phyloP scores from a whole-genome alignment of 2,797 vertebrate genomes.

The Periparus ater region DNA sequence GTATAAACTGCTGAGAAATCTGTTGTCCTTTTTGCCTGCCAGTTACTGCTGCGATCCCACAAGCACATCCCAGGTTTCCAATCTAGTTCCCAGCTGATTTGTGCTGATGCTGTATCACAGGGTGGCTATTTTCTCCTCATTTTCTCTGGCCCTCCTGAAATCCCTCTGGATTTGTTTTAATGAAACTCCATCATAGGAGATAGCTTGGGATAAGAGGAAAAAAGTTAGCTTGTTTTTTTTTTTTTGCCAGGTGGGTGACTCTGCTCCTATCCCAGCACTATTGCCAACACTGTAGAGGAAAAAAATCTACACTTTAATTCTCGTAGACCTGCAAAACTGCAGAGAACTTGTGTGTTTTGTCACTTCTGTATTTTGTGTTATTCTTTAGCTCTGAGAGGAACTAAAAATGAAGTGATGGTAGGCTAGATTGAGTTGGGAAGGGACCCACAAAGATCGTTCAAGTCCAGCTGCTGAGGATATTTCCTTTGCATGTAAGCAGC shows the following conservation, averaged over 20 bases:
- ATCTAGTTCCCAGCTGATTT: background rate
- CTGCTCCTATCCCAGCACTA: background rate
- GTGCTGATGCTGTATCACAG: background rate
- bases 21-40: background rate
- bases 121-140: background rate
- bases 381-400: background rate
- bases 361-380: background rate
- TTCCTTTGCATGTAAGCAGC: background rate
- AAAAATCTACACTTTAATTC: background rate
- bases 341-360: background rate
- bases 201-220: background rate
- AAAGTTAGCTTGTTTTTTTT: rapidly evolving
- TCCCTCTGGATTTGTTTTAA: background rate
- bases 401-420: background rate
- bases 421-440: background rate
- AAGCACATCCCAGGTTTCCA: background rate
- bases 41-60: background rate
- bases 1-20: background rate
- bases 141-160: background rate
- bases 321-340: background rate
- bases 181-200: background rate
- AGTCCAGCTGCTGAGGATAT: background rate
- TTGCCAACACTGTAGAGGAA: background rate
- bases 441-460: background rate
- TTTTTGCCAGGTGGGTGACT: background rate